Conservation (phyloP, 2,797 vertebrate species). For the Oreortyx pictus region DNA sequence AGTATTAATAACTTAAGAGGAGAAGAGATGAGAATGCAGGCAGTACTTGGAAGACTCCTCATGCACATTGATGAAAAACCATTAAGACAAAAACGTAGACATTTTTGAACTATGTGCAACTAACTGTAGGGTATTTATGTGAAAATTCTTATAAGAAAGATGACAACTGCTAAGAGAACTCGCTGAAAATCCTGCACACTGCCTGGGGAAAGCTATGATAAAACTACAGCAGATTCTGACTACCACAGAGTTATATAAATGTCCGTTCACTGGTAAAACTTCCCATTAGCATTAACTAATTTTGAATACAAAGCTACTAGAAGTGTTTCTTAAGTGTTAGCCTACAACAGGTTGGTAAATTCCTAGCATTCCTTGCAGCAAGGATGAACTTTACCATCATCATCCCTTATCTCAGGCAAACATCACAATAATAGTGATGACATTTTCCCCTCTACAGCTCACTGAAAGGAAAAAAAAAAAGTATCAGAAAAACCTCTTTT, state of each 20-base stretch:
- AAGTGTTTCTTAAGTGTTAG: background rate
- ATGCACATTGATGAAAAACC: background rate
- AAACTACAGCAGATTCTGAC: background rate
- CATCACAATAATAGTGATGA: background rate
- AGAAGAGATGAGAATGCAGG: background rate
- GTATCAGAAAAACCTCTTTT: background rate
- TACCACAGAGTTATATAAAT: background rate
- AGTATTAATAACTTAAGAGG: background rate
- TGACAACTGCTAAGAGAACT: background rate
- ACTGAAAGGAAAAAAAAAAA: background rate
- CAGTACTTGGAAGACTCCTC: background rate
- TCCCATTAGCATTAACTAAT: background rate
- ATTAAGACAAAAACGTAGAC: rapidly evolving
- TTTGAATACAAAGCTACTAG: too few species aligned
- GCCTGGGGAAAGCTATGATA: background rate
- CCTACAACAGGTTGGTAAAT: background rate
- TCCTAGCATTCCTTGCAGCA: background rate
- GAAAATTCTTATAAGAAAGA: background rate
- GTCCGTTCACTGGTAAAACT: background rate
- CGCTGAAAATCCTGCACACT: background rate
- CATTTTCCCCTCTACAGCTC: rapidly evolving
- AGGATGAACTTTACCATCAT: background rate
- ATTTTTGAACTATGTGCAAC: background rate
- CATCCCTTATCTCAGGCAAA: background rate
- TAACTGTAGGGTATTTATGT: background rate